Evolutionary conservation across 1,140 invertebrate species (phyloP), one percentile per base, ranked within the genome.

Genomic region (Lordiphosa stackelbergi): DNA sequence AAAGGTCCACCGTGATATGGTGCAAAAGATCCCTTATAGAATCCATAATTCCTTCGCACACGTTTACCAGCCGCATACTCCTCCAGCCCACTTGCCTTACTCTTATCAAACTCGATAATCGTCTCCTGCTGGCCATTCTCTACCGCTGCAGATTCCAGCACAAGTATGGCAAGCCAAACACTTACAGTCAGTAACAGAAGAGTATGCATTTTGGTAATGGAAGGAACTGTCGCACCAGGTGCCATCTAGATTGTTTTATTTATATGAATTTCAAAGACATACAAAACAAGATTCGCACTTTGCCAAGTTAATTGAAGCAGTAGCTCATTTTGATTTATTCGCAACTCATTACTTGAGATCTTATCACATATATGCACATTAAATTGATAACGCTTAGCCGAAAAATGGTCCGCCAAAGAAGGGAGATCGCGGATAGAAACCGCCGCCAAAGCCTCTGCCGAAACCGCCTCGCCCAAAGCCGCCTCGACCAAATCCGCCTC

Each of bases 321-420:
- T 42, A 66, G 54, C 64, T 69, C 45, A 56, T 49, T 56, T 53
- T 69, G 43, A 57, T 66, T 66, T 70, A 53, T 75, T 61, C 40
- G 57, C 35, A 59, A 47, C 35, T 56, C 51, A 60, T 38, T 42
- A 45, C 53, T 64, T 59, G 46, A 47, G 37, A 54, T 74, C 65
- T 47, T 74, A 77, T 77, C 62, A 56, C 28, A 59, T 54, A 46
- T 46, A 53, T 61, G 47, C 47, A 53, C 43, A 53, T 64, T 73
- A 59, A 59, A 58, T 53, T 53, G 31, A 36, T 57, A 55, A 57
- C 37, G 77, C 58, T 69, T 63, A 79, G 34, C 75, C 74, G 22
- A 11, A 78, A 42, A 66, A 81, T 45, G 46, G 53, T 28, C 28
- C 48, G 13, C 51, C 57, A 22, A 72, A 66, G 62, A 66, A 66